Evolutionary conservation across 2,797 vertebrate species (phyloP), one percentile per base, ranked within the genome.

Genomic region (Rhincodon typus): DNA sequence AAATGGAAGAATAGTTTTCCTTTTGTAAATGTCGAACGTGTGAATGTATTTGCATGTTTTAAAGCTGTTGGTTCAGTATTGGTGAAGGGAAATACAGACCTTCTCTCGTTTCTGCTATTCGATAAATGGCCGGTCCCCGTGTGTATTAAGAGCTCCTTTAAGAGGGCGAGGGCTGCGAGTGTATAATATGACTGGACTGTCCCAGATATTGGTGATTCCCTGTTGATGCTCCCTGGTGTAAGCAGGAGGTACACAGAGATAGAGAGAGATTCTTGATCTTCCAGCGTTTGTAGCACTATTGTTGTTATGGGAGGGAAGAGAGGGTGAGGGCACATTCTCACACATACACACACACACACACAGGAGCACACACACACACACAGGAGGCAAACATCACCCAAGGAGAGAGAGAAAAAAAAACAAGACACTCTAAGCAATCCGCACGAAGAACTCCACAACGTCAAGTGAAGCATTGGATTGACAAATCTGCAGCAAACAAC

Each of bases 121-220:
- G 30, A n/a, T 34, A 34, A 69, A 67, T 42, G 4, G 23, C 19
- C 10, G 62, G 12, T n/a, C 90, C 62, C 90, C 19, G 90, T 42
- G 62, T 21, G 25, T 74, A 27, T 72, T 19, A 34, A 72, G 27
- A 94, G 25, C 67, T 21, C 67, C 15, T 70, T 94, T n/a, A 50
- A 72, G 42, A 69, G 69, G n/a, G 93, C 38, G 46, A 74, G 94
- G 69, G 67, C 38, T 93, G 88, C 2, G 21, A 21, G 84, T 50
- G 38, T 87, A 62, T 62, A 62, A 66, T 62, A 21, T 91, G 62
- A 21, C 4, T 62, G 66, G 66, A 46, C 38, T 72, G 38, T 94
- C 67, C 70, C 38, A 50, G 46, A 34, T 15, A 27, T 53, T 27
- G 94, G 94, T 95, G 94, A 95, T 74, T 95, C 94, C 91, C 94